Conservation (phyloP, 2,797 vertebrate species). For the Micrastur ruficollis region DNA sequence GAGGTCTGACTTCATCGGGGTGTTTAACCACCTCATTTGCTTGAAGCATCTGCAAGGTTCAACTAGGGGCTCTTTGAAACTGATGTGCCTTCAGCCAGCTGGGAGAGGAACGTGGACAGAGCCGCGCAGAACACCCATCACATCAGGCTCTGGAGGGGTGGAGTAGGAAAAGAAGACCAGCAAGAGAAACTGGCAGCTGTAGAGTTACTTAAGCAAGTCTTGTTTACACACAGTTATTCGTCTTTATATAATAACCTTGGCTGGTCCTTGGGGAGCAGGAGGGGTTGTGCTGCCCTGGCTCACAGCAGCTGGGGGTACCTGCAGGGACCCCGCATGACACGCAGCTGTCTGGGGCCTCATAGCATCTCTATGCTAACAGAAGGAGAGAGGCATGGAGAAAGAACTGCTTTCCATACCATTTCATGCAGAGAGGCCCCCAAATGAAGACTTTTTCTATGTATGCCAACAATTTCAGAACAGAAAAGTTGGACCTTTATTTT, state of each 20-base stretch:
- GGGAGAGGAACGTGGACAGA: neutral
- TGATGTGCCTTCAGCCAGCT: neutral
- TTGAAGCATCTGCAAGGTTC: neutral
- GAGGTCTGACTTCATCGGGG: neutral
- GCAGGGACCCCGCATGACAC: accelerated
- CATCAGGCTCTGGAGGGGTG: neutral
- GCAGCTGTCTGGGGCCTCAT: accelerated
- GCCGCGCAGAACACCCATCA: neutral
- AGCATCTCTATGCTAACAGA: neutral
- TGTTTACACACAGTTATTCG: constrained; percentile 21
- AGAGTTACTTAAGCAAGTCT: constrained; percentile 41
- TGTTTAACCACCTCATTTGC: neutral
- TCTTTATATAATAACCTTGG: constrained; percentile 14
- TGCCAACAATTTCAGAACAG: neutral
- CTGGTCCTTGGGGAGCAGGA: neutral
- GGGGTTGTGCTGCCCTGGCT: neutral
- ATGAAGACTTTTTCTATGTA: neutral
- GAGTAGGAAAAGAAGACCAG: neutral
- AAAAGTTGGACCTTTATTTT: neutral
- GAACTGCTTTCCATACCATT: neutral
- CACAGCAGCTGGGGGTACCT: neutral
- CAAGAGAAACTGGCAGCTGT: neutral
- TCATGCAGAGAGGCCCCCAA: neutral
- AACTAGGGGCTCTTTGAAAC: neutral
- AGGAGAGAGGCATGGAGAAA: neutral